Conservation (phyloP, 2,113 vertebrate genomes). For the Pelobates fuscus region DNA sequence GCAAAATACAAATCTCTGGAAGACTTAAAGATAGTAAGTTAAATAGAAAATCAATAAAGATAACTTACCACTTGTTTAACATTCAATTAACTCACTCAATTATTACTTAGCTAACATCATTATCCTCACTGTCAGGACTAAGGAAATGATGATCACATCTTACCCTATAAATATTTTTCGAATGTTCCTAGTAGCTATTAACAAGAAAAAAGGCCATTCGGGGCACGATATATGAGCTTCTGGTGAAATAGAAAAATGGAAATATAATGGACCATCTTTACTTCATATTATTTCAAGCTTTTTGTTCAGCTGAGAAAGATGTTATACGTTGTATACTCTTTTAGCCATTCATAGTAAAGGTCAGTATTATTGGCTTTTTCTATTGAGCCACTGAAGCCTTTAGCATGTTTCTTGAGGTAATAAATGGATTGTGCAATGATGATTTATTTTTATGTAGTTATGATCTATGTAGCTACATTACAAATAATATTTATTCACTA, state of each 20-base stretch:
- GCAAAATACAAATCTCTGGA: not conserved
- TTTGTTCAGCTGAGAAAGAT: not conserved
- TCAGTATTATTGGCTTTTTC: not conserved
- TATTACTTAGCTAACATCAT: constrained; percentile 46
- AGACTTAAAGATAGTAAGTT: constrained; percentile 33
- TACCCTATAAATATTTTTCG: constrained; percentile 41
- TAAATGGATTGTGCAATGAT: too few relatives aligned
- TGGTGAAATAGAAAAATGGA: constrained; percentile 23
- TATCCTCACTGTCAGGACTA: constrained; percentile 41
- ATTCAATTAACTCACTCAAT: constrained; percentile 49
- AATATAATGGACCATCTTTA: constrained; percentile 33
- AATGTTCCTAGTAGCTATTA: constrained; percentile 45
- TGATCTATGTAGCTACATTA: too few relatives aligned
- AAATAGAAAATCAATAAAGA: constrained; percentile 47
- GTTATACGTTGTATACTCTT: not conserved
- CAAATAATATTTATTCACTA: too few relatives aligned
- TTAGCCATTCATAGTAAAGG: not conserved
- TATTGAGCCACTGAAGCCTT: not conserved
- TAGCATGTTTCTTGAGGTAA: too few relatives aligned
- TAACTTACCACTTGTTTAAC: constrained; percentile 36
- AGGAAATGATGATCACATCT: constrained; percentile 35
- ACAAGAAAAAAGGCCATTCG: constrained; percentile 30
- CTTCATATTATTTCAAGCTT: not conserved
- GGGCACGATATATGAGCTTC: constrained; percentile 15
- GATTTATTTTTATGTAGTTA: too few relatives aligned